phyloP scores from a whole-genome alignment of 2,797 vertebrate genomes.

The Taeniopygia guttata region DNA sequence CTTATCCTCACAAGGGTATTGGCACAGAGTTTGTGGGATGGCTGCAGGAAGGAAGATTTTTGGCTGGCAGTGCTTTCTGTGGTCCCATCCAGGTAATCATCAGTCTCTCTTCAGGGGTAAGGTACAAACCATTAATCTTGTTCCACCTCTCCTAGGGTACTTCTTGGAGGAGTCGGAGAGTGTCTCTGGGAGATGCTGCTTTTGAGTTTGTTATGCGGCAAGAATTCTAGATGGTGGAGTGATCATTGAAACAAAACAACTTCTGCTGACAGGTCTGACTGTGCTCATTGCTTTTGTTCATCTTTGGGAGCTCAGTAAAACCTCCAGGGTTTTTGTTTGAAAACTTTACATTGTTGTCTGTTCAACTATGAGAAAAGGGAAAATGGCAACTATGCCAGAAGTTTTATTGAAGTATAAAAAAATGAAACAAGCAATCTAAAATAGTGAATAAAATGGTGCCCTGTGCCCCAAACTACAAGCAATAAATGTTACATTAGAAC shows the following conservation, averaged over 20 bases:
- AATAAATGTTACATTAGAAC: not conserved
- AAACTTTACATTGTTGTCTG: not conserved
- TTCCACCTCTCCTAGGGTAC: not conserved
- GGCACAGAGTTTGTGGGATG: not conserved
- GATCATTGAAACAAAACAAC: not conserved
- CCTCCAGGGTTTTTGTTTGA: not conserved
- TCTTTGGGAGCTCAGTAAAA: not conserved
- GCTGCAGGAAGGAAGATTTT: not conserved
- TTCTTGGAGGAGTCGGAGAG: not conserved
- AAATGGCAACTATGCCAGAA: not conserved
- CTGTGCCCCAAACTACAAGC: not conserved
- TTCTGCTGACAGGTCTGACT: not conserved
- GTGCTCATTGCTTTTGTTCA: not conserved
- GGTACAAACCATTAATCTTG: not conserved
- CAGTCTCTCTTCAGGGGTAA: not conserved
- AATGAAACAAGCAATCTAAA: not conserved
- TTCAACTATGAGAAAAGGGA: not conserved
- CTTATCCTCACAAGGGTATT: not conserved
- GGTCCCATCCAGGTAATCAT: not conserved
- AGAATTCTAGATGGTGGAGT: not conserved
- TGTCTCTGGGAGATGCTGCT: not conserved
- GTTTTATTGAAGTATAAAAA: slow-evolving; percentile 3
- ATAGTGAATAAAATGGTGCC: not conserved
- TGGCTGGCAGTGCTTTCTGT: not conserved
- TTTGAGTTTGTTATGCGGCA: not conserved